These are phyloP conservation scores for Halcyon malimbica DNA, from an alignment of 2,113 vertebrate species.

Conservation along the genomic window DNA sequence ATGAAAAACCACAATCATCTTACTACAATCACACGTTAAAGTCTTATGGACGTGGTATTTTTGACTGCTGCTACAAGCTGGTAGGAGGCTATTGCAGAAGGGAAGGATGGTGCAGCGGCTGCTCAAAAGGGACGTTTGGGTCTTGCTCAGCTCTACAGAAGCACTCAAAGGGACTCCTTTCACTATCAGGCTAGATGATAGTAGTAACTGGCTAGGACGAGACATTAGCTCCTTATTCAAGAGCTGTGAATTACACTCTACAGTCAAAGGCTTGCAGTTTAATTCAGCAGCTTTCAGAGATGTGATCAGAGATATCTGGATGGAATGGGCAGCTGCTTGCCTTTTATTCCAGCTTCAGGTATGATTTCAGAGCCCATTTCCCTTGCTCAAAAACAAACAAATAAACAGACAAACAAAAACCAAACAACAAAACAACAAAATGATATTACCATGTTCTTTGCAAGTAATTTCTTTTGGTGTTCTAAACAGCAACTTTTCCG, in stretches of 20 bases:
- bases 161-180: not conserved
- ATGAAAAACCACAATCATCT: not conserved
- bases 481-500: slow-evolving; percentile 7
- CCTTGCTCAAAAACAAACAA: not conserved
- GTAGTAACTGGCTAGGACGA: not conserved
- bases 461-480: not conserved
- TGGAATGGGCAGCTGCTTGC: not conserved
- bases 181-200: not conserved
- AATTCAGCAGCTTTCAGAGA: not conserved
- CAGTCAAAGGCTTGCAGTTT: not conserved
- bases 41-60: not conserved
- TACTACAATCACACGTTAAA: not conserved
- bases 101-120: not conserved
- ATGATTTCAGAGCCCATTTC: not conserved
- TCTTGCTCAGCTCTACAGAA: not conserved
- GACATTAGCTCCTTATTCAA: not conserved
- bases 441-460: not conserved
- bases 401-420: too few species aligned
- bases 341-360: not conserved
- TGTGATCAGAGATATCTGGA: not conserved
- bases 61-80: not conserved
- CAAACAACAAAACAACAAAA: not conserved
- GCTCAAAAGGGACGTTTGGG: not conserved
- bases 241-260: not conserved
- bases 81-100: not conserved